phyloP scores from a whole-genome alignment of 2,797 vertebrate genomes.

The Microctenopoma stevenorrisi region DNA sequence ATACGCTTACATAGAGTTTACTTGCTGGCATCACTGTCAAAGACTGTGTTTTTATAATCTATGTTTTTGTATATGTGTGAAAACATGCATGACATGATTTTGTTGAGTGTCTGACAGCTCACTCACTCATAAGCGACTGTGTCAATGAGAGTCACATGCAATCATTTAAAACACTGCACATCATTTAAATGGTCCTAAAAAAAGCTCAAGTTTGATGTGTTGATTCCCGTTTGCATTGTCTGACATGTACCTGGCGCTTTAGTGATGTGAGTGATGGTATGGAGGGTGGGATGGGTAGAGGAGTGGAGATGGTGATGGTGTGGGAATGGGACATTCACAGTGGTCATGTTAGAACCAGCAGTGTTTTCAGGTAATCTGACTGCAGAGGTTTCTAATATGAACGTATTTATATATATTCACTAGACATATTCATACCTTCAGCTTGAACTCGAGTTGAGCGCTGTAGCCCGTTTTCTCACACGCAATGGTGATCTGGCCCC shows the following conservation, averaged over 20 bases:
- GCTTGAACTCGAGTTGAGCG: slow-evolving; percentile 95
- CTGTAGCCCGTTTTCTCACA: slow-evolving; percentile 99
- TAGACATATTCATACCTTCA: slow-evolving; percentile 87
- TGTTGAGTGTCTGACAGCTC: background rate
- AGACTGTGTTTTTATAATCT: background rate
- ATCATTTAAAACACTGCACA: background rate
- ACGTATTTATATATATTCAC: too few relatives aligned
- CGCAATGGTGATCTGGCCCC: slow-evolving; percentile 90
- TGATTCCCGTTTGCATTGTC: background rate
- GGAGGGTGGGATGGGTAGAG: slow-evolving; percentile 17
- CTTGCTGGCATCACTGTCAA: slow-evolving; percentile 8
- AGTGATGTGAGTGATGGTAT: background rate
- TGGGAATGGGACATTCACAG: slow-evolving; percentile 33
- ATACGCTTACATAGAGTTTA: slow-evolving; percentile 16
- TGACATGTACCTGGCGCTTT: slow-evolving; percentile 67
- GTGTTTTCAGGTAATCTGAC: background rate
- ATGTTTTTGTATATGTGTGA: background rate
- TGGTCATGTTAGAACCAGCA: slow-evolving; percentile 21
- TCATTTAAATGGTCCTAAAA: background rate
- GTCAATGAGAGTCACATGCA: too few relatives aligned
- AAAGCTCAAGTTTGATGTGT: background rate
- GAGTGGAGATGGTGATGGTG: slow-evolving; percentile 17
- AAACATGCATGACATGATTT: background rate
- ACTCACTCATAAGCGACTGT: background rate
- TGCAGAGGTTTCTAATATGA: background rate